Percentiles rank a stretch among this genome's conserved stretches.
phyloP scores from a whole-genome alignment of 2,797 vertebrate species.

The Forpus xanthops region DNA sequence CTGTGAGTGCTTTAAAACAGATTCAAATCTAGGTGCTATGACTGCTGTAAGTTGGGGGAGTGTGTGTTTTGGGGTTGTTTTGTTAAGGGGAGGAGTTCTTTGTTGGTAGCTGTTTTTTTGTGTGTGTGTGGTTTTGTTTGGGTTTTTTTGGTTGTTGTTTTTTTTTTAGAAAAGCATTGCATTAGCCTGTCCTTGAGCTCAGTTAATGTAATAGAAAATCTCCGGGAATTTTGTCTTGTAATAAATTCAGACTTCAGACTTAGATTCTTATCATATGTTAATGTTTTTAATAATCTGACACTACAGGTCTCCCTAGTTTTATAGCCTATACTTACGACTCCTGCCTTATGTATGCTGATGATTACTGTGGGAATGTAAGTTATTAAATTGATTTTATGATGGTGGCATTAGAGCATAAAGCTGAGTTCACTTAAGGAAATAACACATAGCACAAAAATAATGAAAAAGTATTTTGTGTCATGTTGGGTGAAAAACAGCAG shows the following conservation, averaged over 20 bases:
- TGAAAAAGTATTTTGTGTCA: neutral
- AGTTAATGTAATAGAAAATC: neutral
- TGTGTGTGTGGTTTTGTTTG: too few species aligned
- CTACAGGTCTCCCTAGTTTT: neutral
- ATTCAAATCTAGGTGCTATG: neutral
- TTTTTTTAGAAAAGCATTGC: neutral
- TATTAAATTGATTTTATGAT: neutral
- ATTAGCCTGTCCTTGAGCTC: neutral
- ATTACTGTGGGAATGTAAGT: neutral
- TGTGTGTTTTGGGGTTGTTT: neutral
- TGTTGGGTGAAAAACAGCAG: fast-evolving
- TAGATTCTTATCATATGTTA: neutral
- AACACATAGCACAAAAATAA: neutral
- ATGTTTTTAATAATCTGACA: neutral
- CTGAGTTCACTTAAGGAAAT: neutral
- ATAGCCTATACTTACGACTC: neutral
- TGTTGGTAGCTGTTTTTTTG: too few species aligned
- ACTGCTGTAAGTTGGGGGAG: neutral
- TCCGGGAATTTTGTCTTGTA: neutral
- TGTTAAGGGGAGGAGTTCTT: neutral
- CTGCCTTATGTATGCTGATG: neutral
- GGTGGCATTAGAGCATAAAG: neutral
- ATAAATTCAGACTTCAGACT: neutral
- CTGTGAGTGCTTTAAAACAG: neutral
- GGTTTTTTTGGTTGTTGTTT: neutral